phyloP scores from a whole-genome alignment of 1,140 invertebrate genomes.

The Andricus grossulariae region DNA sequence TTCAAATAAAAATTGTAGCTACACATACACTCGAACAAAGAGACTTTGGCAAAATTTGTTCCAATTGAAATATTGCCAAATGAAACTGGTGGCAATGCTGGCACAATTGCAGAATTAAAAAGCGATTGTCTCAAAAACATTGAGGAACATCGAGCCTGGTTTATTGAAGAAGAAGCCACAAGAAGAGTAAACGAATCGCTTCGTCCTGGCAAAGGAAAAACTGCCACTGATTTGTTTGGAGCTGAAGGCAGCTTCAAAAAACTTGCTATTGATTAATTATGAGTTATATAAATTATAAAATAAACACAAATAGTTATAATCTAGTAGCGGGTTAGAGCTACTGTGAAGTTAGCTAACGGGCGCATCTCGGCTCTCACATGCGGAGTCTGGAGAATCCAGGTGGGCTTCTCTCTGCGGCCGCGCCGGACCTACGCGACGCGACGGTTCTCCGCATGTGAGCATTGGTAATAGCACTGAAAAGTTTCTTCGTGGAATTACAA shows the following conservation, averaged over 20 bases:
- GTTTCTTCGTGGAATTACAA: no score
- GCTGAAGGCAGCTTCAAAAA: constrained; percentile 84
- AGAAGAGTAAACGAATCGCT: constrained; percentile 79
- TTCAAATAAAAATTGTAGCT: constrained; percentile 64
- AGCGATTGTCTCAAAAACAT: constrained; percentile 71
- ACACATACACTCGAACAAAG: constrained; percentile 69
- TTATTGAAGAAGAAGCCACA: constrained; percentile 76
- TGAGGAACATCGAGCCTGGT: constrained; percentile 76
- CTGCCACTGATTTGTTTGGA: constrained; percentile 80
- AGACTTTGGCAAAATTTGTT: constrained; percentile 70
- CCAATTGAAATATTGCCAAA: constrained; percentile 76
- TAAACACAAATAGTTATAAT: no score
- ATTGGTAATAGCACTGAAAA: no score
- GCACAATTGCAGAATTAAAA: constrained; percentile 65
- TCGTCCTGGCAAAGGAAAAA: constrained; percentile 81
- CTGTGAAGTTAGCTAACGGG: no score
- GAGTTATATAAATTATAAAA: no score
- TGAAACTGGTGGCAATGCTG: constrained; percentile 77
- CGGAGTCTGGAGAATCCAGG: no score
- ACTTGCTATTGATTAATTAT: constrained; percentile 81
- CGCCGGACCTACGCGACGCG: no score
- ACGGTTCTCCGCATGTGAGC: no score
- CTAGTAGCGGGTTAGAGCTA: no score
- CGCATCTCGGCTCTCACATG: no score
- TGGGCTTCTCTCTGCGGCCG: no score